Conservation (phyloP, 1,140 invertebrate genomes). For the Drosophila bocqueti region DNA sequence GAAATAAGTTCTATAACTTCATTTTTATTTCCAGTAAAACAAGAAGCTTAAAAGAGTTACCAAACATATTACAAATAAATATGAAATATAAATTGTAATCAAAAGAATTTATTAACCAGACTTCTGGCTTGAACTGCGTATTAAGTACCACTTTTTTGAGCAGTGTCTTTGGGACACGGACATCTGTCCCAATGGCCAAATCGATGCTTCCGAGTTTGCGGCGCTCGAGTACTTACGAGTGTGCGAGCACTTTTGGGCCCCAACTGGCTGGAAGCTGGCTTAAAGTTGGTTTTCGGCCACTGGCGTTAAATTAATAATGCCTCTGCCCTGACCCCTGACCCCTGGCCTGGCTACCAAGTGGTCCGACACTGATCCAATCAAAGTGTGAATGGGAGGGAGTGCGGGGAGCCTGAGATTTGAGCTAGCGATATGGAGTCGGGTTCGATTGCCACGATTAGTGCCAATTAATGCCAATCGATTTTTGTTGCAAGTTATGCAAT, state of each 20-base stretch:
- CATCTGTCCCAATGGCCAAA: slow-evolving; percentile 51
- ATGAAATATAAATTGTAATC: not conserved
- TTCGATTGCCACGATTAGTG: slow-evolving; percentile 14
- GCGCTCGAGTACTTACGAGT: slow-evolving; percentile 31
- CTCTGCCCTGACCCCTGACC: not conserved
- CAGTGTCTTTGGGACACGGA: slow-evolving; percentile 1
- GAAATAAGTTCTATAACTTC: not conserved
- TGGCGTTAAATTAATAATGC: slow-evolving; percentile 45
- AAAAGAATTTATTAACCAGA: not conserved
- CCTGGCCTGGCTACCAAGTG: slow-evolving; percentile 28
- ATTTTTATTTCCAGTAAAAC: not conserved
- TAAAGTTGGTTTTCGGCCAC: slow-evolving; percentile 22
- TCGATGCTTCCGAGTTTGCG: slow-evolving; percentile 41
- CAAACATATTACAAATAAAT: too few relatives aligned
- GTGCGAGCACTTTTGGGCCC: slow-evolving; percentile 15
- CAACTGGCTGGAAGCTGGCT: slow-evolving; percentile 2
- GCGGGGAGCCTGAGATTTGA: slow-evolving; percentile 5
- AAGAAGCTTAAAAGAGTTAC: not conserved
- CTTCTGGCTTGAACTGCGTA: not conserved
- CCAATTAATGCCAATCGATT: slow-evolving; percentile 19
- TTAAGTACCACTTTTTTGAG: not conserved
- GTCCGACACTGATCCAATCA: slow-evolving; percentile 23
- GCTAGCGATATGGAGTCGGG: not conserved
- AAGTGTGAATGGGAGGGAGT: not conserved
- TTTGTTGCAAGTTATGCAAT: not conserved